Evolutionary conservation across 2,113 vertebrate species (phyloP).

Genomic region (Archocentrus centrarchus): DNA sequence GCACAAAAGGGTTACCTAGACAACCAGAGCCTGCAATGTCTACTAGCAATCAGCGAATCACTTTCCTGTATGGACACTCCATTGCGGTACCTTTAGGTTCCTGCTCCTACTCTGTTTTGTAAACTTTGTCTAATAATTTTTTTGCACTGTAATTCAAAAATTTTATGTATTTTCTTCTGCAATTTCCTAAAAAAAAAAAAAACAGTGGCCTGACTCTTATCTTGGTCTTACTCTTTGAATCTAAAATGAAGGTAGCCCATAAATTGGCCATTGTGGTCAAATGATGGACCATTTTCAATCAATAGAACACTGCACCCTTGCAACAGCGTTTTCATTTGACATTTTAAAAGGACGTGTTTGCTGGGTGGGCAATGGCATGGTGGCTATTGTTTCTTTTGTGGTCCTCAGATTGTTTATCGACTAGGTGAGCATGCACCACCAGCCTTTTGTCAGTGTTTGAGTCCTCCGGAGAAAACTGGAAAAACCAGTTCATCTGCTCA

Average conservation of each 20-base stretch:
- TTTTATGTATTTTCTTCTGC: conserved; percentile 31
- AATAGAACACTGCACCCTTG: conserved; percentile 65
- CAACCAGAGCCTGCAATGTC: background rate
- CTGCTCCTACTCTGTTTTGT: background rate
- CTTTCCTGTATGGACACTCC: background rate
- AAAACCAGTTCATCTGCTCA: conserved; percentile 39
- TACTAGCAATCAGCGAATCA: background rate
- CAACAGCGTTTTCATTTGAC: conserved; percentile 71
- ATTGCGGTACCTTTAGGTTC: background rate
- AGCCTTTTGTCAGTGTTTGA: conserved; percentile 41
- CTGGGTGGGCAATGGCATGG: conserved; percentile 62
- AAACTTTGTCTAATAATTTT: background rate
- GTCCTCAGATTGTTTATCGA: conserved; percentile 79
- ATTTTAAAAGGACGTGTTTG: conserved; percentile 74
- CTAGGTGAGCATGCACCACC: conserved; percentile 48
- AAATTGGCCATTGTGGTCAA: conserved; percentile 64
- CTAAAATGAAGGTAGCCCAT: conserved; percentile 50
- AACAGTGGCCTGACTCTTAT: conserved; percentile 9
- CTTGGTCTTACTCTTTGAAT: conserved; percentile 37
- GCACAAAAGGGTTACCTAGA: background rate
- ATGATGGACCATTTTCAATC: conserved; percentile 74
- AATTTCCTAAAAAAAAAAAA: conserved; percentile 56
- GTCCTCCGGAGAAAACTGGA: conserved; percentile 56
- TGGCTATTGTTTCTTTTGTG: conserved; percentile 75
- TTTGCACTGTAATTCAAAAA: conserved; percentile 27